Evolutionary conservation across 1,140 invertebrate species (phyloP).

Genomic region (Zaprionus ghesquierei): DNA sequence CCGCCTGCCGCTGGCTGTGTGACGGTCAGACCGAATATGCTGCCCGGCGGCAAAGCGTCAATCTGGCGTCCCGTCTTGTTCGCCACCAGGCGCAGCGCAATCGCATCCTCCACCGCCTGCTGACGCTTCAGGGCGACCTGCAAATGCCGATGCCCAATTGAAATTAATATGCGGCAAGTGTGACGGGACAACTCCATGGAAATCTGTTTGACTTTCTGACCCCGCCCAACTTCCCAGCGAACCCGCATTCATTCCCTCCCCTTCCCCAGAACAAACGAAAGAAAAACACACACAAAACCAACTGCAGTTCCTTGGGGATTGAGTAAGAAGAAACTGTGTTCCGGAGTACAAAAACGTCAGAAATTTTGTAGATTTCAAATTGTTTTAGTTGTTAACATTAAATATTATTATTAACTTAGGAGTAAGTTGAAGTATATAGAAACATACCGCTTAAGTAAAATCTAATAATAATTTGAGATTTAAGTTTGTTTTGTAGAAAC

Average conservation of each 20-base stretch:
- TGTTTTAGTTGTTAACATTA: background rate
- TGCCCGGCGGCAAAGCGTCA: constrained; percentile 93
- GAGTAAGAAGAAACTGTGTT: background rate
- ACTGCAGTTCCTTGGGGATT: constrained; percentile 57
- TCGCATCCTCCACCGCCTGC: constrained; percentile 98
- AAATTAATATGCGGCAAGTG: constrained; percentile 82
- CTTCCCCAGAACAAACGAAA: constrained; percentile 8
- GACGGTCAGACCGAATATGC: constrained; percentile 93
- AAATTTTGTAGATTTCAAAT: background rate
- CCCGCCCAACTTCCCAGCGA: too few species aligned
- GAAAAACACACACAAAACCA: constrained; percentile 22
- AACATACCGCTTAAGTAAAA: too few species aligned
- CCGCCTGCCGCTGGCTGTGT: constrained; percentile 85
- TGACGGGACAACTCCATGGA: constrained; percentile 23
- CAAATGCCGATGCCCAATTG: constrained; percentile 61
- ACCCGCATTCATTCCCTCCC: background rate
- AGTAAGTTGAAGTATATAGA: too few species aligned
- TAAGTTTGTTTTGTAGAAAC: too few species aligned
- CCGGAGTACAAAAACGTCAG: background rate
- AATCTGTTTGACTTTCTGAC: constrained; percentile 59
- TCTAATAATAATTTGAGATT: too few species aligned
- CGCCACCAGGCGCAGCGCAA: constrained; percentile 95
- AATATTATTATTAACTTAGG: background rate
- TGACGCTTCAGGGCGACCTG: constrained; percentile 98
- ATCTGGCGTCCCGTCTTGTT: constrained; percentile 92